These are phyloP conservation scores for Euphonia xanthogaster DNA, from an alignment of 2,797 vertebrate species.

Conservation along the genomic window DNA sequence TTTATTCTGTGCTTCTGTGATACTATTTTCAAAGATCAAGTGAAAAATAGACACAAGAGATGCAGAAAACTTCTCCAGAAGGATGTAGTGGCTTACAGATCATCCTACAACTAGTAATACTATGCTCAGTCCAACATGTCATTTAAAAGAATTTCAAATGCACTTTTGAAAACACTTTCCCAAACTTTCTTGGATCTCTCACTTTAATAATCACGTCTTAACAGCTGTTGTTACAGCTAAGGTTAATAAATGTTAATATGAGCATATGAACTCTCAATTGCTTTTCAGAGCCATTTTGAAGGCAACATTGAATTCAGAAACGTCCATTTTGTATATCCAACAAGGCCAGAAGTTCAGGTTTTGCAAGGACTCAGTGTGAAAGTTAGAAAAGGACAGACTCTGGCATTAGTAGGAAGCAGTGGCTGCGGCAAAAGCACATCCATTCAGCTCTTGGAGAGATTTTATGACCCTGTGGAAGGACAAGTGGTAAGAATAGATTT, in stretches of 20 bases:
- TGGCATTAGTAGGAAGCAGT: conserved; percentile 79
- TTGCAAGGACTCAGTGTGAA: conserved; percentile 76
- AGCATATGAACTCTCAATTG: neutral
- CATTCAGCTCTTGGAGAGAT: conserved; percentile 76
- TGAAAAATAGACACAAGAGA: neutral
- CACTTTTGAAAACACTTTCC: neutral
- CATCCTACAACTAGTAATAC: neutral
- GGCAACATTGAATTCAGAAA: conserved; percentile 76
- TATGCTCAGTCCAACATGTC: neutral
- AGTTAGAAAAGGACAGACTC: conserved; percentile 75
- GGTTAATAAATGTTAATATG: neutral
- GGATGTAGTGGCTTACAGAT: neutral
- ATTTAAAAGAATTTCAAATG: neutral
- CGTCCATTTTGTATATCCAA: conserved; percentile 75
- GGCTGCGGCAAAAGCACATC: conserved; percentile 82
- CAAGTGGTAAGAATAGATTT: conserved; percentile 67
- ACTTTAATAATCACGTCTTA: neutral
- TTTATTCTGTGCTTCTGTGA: neutral
- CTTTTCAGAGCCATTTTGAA: conserved; percentile 64
- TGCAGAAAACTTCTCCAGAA: neutral
- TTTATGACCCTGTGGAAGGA: conserved; percentile 72
- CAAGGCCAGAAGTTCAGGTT: conserved; percentile 71
- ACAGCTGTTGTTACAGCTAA: neutral
- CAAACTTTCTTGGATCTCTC: neutral
- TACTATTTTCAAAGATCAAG: neutral